A percentile compares a stretch with the other conserved stretches of the same genome.
These are phyloP conservation scores for Thaumatotibia leucotreta DNA, from an alignment of 1,140 invertebrate species.

Conservation along the genomic window DNA sequence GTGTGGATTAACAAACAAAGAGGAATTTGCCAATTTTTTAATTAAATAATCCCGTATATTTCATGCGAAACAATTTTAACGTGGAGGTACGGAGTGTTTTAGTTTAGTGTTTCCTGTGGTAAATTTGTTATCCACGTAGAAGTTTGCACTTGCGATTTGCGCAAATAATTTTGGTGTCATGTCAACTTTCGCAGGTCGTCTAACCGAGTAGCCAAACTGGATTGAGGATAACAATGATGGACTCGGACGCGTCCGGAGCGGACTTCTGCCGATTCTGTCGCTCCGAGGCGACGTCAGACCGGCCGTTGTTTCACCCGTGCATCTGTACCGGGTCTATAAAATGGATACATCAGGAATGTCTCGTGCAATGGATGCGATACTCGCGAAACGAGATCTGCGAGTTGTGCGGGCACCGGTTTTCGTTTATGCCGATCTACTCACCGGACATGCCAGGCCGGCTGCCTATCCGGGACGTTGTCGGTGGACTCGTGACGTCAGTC, in stretches of 20 bases:
- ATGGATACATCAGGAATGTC: constrained; percentile 97
- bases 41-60: constrained; percentile 34
- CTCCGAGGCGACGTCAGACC: constrained; percentile 88
- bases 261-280: constrained; percentile 99
- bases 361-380: constrained; percentile 95
- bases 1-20: constrained; percentile 44
- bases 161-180: constrained; percentile 12
- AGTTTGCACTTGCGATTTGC: background rate
- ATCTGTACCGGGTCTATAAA: constrained; percentile 99
- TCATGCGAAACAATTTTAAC: constrained; percentile 22
- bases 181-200: constrained; percentile 49
- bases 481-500: constrained; percentile 92
- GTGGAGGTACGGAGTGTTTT: constrained; percentile 19
- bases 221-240: constrained; percentile 66
- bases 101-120: background rate
- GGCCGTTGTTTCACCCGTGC: constrained; percentile 97
- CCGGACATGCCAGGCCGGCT: constrained; percentile 98
- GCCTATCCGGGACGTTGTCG: constrained; percentile 92
- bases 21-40: constrained; percentile 34
- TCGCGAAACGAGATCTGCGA: constrained; percentile 99
- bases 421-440: constrained; percentile 99
- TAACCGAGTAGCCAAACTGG: constrained; percentile 56
- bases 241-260: constrained; percentile 67
- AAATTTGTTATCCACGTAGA: background rate
- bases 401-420: constrained; percentile 97